phyloP scores from a whole-genome alignment of 2,113 vertebrate genomes.

The Delphinus delphis region DNA sequence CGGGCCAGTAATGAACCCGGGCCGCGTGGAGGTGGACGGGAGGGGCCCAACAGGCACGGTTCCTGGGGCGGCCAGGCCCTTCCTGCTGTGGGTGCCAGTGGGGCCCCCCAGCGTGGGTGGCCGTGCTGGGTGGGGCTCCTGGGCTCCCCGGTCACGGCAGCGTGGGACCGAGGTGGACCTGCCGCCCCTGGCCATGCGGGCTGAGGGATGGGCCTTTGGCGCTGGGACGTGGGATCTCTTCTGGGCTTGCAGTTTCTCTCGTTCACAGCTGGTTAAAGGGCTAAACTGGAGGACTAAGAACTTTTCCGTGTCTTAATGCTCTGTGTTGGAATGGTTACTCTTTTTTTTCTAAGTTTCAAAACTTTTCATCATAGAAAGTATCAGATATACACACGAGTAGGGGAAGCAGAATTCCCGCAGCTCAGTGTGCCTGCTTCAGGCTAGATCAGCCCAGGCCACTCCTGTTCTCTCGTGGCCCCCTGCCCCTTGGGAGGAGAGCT shows the following conservation, averaged over 20 bases:
- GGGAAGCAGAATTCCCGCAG: too few species aligned
- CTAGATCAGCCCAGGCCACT: neutral
- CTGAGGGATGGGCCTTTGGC: too few species aligned
- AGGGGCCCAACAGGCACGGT: too few species aligned
- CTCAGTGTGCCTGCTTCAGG: too few species aligned
- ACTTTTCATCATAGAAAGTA: neutral
- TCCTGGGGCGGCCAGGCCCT: too few species aligned
- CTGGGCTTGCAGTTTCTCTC: neutral
- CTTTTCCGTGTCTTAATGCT: too few species aligned
- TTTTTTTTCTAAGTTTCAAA: neutral
- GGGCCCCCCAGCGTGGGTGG: too few species aligned
- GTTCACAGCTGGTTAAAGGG: neutral
- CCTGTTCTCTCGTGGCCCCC: neutral
- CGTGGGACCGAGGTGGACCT: too few species aligned
- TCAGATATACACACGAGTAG: neutral
- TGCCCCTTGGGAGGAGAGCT: neutral
- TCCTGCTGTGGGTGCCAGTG: too few species aligned
- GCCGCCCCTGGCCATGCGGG: too few species aligned
- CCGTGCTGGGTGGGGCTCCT: too few species aligned
- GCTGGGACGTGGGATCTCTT: neutral
- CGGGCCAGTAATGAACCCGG: neutral
- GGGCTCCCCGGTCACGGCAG: too few species aligned
- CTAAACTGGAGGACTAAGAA: neutral
- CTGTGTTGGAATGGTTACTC: neutral
- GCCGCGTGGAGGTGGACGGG: fast-evolving